These are phyloP conservation scores for Chanos chanos DNA, from an alignment of 2,797 vertebrate genomes.

Conservation along the genomic window DNA sequence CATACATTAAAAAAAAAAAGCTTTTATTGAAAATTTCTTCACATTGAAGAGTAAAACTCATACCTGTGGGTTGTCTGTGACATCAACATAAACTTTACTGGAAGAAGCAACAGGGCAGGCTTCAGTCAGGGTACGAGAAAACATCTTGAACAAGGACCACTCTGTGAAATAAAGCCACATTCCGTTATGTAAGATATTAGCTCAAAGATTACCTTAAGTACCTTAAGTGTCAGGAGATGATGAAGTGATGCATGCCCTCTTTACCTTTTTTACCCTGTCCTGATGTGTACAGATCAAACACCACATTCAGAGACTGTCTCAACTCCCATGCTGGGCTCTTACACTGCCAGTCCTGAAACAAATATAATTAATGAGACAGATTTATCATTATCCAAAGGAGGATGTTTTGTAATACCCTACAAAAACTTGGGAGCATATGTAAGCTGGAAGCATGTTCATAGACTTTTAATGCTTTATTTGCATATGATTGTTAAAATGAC, in stretches of 20 bases:
- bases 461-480: too few relatives aligned
- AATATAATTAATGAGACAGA: too few relatives aligned
- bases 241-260: background rate
- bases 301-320: slow-evolving; percentile 89
- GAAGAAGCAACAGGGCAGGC: slow-evolving; percentile 89
- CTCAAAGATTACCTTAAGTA: background rate
- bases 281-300: slow-evolving; percentile 86
- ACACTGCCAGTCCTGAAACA: slow-evolving; percentile 74
- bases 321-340: slow-evolving; percentile 86
- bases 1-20: background rate
- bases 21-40: background rate
- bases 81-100: slow-evolving; percentile 90
- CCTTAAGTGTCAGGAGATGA: background rate
- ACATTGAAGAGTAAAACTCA: too few relatives aligned
- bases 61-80: slow-evolving; percentile 86
- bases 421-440: too few relatives aligned
- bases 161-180: slow-evolving; percentile 70
- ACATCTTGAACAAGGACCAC: slow-evolving; percentile 98
- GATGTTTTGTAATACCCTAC: too few relatives aligned
- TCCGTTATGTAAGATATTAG: too few relatives aligned
- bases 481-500: too few relatives aligned
- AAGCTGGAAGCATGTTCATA: too few relatives aligned
- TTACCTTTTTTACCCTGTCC: slow-evolving; percentile 88
- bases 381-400: too few relatives aligned
- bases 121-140: slow-evolving; percentile 91